Percentiles rank a stretch among this genome's conserved stretches.
Evolutionary conservation across 2,797 vertebrate species (phyloP).

Genomic region (Pangasius mekongensis): DNA sequence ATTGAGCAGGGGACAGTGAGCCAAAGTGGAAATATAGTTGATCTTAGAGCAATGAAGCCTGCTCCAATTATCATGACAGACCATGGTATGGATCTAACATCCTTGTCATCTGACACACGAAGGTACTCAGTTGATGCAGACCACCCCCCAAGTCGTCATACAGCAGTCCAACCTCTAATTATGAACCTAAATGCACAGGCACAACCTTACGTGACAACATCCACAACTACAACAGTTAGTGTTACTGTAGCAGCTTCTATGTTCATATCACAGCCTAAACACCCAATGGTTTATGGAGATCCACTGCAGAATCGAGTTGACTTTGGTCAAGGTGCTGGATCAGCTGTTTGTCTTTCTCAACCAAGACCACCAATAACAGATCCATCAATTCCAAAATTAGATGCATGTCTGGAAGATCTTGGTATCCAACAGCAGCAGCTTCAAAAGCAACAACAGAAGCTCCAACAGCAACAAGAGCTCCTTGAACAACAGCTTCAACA

Average conservation of each 20-base stretch:
- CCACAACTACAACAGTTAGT: slow-evolving; percentile 85
- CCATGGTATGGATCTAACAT: slow-evolving; percentile 98
- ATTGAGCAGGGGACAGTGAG: slow-evolving; percentile 81
- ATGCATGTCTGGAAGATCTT: slow-evolving; percentile 84
- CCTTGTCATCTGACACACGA: slow-evolving; percentile 89
- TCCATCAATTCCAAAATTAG: slow-evolving; percentile 79
- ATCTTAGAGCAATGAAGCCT: slow-evolving; percentile 88
- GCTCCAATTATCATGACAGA: slow-evolving; percentile 97
- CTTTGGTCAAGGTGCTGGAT: slow-evolving; percentile 90
- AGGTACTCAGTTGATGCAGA: slow-evolving; percentile 90
- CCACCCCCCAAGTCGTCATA: slow-evolving; percentile 84
- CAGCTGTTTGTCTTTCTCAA: slow-evolving; percentile 91
- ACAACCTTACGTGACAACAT: slow-evolving; percentile 85
- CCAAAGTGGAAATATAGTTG: slow-evolving; percentile 82
- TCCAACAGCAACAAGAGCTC: slow-evolving; percentile 76
- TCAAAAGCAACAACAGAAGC: slow-evolving; percentile 78
- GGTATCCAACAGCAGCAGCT: slow-evolving; percentile 81
- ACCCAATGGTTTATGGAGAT: slow-evolving; percentile 91
- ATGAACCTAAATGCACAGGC: slow-evolving; percentile 97
- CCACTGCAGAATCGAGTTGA: slow-evolving; percentile 93
- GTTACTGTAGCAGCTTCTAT: slow-evolving; percentile 89
- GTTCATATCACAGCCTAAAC: slow-evolving; percentile 89
- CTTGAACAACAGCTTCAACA: slow-evolving; percentile 81
- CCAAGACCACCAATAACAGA: slow-evolving; percentile 79
- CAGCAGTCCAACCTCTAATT: slow-evolving; percentile 91